These are phyloP conservation scores for Bostrychus sinensis DNA, from an alignment of 2,113 vertebrate species.

Conservation along the genomic window DNA sequence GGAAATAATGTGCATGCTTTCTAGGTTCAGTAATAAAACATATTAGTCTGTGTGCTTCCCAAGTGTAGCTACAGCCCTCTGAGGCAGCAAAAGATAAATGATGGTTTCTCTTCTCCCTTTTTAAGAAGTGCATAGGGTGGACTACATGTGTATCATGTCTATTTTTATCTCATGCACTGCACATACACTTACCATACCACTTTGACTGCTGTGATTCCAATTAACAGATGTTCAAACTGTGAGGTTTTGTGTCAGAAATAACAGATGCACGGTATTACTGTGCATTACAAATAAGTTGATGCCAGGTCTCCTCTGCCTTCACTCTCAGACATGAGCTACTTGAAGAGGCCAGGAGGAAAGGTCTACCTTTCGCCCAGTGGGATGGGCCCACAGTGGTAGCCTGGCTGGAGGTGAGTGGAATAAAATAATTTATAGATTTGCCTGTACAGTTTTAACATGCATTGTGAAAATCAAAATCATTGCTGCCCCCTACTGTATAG, in stretches of 20 bases:
- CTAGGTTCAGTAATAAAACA: not conserved
- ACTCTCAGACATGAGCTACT: constrained; percentile 92
- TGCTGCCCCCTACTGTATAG: constrained; percentile 47
- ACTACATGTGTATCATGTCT: constrained; percentile 24
- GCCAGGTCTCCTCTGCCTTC: constrained; percentile 36
- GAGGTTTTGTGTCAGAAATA: not conserved
- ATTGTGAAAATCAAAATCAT: constrained; percentile 5
- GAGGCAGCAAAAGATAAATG: constrained; percentile 5
- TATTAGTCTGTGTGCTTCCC: constrained; percentile 8
- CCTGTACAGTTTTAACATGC: not conserved
- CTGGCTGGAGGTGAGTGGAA: constrained; percentile 90
- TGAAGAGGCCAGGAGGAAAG: constrained; percentile 97
- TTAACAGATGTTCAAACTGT: constrained; percentile 1
- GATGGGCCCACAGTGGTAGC: constrained; percentile 96
- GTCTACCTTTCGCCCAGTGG: constrained; percentile 98
- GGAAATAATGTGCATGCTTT: no score
- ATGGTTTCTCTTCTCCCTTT: constrained; percentile 40
- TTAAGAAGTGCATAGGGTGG: constrained; percentile 24
- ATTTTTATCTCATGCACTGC: constrained; percentile 8
- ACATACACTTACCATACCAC: constrained; percentile 3
- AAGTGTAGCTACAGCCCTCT: not conserved
- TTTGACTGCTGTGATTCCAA: constrained; percentile 12
- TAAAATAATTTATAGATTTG: not conserved
- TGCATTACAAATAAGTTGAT: constrained; percentile 21
- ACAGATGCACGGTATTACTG: constrained; percentile 26